Evolutionary conservation across 30 jellyfish, hydroid and myxozoan species (phyloP).

Genomic region (Nemopilema nomurai): DNA sequence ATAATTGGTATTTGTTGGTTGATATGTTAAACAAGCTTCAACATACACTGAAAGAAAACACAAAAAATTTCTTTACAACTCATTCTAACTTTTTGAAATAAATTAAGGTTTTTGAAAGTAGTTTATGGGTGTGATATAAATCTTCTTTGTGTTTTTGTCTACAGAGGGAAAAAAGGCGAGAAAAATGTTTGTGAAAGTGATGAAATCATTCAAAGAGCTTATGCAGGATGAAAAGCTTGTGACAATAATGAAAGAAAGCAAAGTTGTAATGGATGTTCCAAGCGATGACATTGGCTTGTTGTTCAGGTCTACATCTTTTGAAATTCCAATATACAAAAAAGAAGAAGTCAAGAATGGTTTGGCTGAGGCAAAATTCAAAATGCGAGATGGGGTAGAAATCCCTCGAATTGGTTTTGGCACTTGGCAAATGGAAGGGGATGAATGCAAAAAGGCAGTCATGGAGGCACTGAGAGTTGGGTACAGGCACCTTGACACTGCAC

Average conservation of each 20-base stretch:
- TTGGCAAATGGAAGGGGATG: constrained; percentile 64
- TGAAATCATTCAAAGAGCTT: constrained; percentile 14
- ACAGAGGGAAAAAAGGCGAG: constrained; percentile 26
- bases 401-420: constrained; percentile 81
- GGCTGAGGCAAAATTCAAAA: constrained; percentile 24
- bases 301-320: constrained; percentile 25
- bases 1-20: no score
- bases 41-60: no score
- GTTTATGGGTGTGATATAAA: no score
- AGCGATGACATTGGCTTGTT: constrained; percentile 62
- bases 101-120: no score
- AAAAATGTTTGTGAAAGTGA: constrained; percentile 8
- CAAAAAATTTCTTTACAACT: no score
- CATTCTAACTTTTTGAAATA: no score
- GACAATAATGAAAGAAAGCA: constrained; percentile 19
- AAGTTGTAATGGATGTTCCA: constrained; percentile 49
- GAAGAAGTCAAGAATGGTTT: constrained; percentile 49
- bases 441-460: constrained; percentile 64
- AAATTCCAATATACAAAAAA: constrained; percentile 45
- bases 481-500: constrained; percentile 78
- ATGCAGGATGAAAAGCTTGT: constrained; percentile 17
- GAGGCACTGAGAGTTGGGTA: constrained; percentile 76
- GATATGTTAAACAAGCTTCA: no score
- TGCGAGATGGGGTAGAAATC: constrained; percentile 55
- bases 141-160: no score